Percentiles rank a stretch among this genome's conserved stretches.
Conservation (phyloP, 2,888 invertebrate species). For the Muschampia plurimacula region DNA sequence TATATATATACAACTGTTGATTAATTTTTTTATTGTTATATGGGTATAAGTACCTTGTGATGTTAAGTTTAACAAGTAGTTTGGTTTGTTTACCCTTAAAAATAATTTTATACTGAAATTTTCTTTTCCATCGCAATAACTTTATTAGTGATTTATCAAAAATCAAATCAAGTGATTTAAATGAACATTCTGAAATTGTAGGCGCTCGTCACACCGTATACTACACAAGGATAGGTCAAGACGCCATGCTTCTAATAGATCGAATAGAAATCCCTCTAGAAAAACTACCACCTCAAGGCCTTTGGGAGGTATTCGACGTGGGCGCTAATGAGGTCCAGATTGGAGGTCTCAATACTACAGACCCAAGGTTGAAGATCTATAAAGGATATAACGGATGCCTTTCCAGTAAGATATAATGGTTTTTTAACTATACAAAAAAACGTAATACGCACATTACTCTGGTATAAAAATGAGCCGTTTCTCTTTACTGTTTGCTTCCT, state of each 20-base stretch:
- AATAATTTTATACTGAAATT: no score
- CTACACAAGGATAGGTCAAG: conserved; percentile 88
- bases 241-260: conserved; percentile 90
- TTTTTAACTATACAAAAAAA: no score
- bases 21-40: no score
- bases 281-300: conserved; percentile 88
- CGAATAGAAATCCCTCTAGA: conserved; percentile 90
- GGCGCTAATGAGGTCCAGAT: conserved; percentile 94
- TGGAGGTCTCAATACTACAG: conserved; percentile 94
- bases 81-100: no score
- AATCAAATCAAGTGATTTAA: background rate
- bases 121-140: no score
- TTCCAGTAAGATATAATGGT: conserved; percentile 88
- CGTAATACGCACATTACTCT: no score
- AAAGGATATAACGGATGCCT: conserved; percentile 96
- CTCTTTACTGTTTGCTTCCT: no score
- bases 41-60: no score
- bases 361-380: conserved; percentile 92
- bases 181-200: conserved; percentile 50
- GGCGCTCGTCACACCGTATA: conserved; percentile 92
- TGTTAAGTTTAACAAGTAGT: no score
- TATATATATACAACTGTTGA: background rate
- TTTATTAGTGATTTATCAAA: no score
- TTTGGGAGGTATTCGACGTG: conserved; percentile 88
- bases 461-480: no score